Base-by-base conservation (phyloP, 2,888 invertebrate species). In the Pyrrhopygopsis socrates region DNA sequence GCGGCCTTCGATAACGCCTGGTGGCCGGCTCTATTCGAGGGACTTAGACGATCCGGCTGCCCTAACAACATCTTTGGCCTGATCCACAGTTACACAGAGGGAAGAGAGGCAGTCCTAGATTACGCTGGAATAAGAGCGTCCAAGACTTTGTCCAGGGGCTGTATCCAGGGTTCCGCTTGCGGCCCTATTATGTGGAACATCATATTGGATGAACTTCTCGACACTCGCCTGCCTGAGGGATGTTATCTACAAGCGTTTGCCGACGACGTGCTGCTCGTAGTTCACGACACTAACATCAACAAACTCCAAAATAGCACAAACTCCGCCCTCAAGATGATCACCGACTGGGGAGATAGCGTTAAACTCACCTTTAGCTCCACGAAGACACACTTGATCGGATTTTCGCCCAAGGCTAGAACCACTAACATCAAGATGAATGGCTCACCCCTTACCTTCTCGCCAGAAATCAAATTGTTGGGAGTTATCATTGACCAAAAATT, bases 1-100 rank as follows among this genome's bases (percentile, higher is more conserved):
- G 76, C 81, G 2, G 81, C 86, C 0, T 88, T 84, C 41, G 83
- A 83, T 34, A 73, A 74, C 27, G 81, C 20, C n/a, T 6, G 5
- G n/a, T 67, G 9, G 34, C 45, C 45, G 8, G 45, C 45, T 13
- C 15, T 45, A 3, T 45, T 45, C 34, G 6, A 34, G 5, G 6
- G 34, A 5, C 34, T 34, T 34, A 34, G 34, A 34, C 6, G 11
- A 11, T 13, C 15, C 3, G 18, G 20, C 20, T 67, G 65, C n/a
- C 65, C 65, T 1, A 20, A n/a, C 0, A 65, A 65, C 30, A 15
- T 29, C 30, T 65, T 20, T 30, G 30, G 30, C 8, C 30, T 67
- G 9, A 34, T 67, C n/a, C 1, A 2, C 3, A 29, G 22, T 18
- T 63, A 63, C 15, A 30, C 30, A 4, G 4, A 15, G 8, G 18